Evolutionary conservation across 1,140 invertebrate species (phyloP), one percentile per base, ranked within the genome.

Genomic region (Penaeus japonicus): DNA sequence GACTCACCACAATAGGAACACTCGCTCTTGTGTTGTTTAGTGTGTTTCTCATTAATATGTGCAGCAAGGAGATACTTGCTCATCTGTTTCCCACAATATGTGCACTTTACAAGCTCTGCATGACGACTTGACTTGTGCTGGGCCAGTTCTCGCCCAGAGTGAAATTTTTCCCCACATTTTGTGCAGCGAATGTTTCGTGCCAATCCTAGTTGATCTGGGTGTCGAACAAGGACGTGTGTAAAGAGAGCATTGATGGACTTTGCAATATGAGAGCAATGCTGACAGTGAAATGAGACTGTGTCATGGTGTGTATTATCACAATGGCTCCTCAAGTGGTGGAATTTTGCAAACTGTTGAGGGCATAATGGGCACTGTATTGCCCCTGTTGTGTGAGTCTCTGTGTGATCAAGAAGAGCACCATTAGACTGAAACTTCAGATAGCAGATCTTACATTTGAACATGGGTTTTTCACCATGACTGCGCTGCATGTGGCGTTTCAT

Each of bases 41-140:
- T 89, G 53, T 89, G 87, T 20, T 89, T 89, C 47, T 89, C 87
- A 59, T 89, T 89, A 15, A 89, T 65, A 57, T 89, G 87, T 32
- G 87, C 17, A 18, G 87, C 30, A 27, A 89, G 83, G 20, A 70
- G 39, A 81, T 80, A 85, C 70, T 85, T 84, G 22, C 83, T 89
- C 55, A 84, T 62, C 47, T 84, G 35, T 47, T 89, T 89, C 10
- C 81, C 83, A 81, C 87, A 89, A 20, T 89, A 79, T 4, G 39
- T 32, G 59, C 87, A 89, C 18, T 32, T 57, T 30, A 89, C 87
- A 27, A 84, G 22, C 32, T 84, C 75, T 22, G 87, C 75, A 70
- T 89, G 87, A 62, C 83, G 87, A 18, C 55, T 30, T 39, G 59
- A 73, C 57, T 79, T 89, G 47, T 89, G 87, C 59, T 84, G 82